Conservation (phyloP, 2,888 invertebrate species). For the Athrips mouffetella region DNA sequence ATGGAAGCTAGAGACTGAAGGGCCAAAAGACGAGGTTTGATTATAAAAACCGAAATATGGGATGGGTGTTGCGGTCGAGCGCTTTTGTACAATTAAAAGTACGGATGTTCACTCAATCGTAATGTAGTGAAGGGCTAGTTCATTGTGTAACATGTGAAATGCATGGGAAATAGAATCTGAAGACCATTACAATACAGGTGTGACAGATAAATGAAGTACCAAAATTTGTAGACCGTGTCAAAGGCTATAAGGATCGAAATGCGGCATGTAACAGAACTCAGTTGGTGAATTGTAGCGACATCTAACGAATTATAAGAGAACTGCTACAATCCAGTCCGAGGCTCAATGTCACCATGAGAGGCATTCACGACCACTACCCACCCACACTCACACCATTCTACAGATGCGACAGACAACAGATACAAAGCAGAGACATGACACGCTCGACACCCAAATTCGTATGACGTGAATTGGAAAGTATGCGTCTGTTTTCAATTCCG, state of each 20-base stretch:
- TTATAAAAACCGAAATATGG: constrained; percentile 58
- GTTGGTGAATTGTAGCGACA: background rate
- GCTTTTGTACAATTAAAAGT: constrained; percentile 51
- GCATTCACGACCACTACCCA: no score
- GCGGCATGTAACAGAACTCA: background rate
- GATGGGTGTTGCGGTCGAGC: constrained; percentile 63
- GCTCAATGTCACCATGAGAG: background rate
- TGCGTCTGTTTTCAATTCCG: constrained; percentile 61
- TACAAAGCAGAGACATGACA: constrained; percentile 21
- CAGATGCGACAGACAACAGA: no score
- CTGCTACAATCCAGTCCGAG: background rate
- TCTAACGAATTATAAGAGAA: background rate
- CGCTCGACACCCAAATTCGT: constrained; percentile 48
- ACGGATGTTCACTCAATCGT: constrained; percentile 51
- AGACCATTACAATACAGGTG: constrained; percentile 22
- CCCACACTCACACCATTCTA: no score
- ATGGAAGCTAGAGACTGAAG: constrained; percentile 56
- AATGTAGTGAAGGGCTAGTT: constrained; percentile 45
- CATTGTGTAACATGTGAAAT: constrained; percentile 33
- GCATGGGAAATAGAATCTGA: constrained; percentile 36
- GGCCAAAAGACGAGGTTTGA: constrained; percentile 47
- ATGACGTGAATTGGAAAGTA: constrained; percentile 72
- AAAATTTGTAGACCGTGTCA: constrained; percentile 29
- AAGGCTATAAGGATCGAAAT: constrained; percentile 12
- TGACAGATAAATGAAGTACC: constrained; percentile 13